Percentiles rank a stretch among this genome's conserved stretches.
Evolutionary conservation across 2,888 invertebrate species (phyloP).

Genomic region (Lithosia quadra): DNA sequence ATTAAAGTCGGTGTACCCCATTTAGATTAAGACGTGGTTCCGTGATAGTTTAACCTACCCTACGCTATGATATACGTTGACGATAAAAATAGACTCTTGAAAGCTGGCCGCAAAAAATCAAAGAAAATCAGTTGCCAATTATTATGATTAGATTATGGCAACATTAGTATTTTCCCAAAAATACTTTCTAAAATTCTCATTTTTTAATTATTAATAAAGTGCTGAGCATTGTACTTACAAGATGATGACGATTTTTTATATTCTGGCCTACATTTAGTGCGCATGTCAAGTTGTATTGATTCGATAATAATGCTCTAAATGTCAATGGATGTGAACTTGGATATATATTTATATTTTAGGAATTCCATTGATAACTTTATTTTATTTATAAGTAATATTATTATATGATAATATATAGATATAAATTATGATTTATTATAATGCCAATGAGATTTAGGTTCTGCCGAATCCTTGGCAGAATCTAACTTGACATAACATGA

Average conservation of each 20-base stretch:
- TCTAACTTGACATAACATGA: not conserved
- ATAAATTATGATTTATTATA: not conserved
- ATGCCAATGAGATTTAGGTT: not conserved
- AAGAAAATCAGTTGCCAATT: not conserved
- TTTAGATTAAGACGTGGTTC: not conserved
- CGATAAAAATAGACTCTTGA: not conserved
- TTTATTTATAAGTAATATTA: too few species aligned
- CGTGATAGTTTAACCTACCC: not conserved
- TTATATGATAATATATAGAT: too few species aligned
- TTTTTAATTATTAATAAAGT: not conserved
- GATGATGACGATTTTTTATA: constrained; percentile 47
- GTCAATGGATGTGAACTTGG: constrained; percentile 56
- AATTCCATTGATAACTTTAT: not conserved
- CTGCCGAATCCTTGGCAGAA: too few species aligned
- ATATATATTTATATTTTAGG: constrained; percentile 17
- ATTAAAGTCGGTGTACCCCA: not conserved
- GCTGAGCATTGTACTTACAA: not conserved
- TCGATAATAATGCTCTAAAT: constrained; percentile 59
- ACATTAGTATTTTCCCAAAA: not conserved
- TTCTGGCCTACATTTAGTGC: constrained; percentile 82
- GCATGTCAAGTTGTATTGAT: constrained; percentile 84
- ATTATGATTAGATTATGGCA: not conserved
- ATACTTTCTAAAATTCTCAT: not conserved
- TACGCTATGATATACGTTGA: not conserved
- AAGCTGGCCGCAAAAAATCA: not conserved